Base-by-base conservation (phyloP, 2,888 invertebrate genomes). In the Protophormia terraenovae region DNA sequence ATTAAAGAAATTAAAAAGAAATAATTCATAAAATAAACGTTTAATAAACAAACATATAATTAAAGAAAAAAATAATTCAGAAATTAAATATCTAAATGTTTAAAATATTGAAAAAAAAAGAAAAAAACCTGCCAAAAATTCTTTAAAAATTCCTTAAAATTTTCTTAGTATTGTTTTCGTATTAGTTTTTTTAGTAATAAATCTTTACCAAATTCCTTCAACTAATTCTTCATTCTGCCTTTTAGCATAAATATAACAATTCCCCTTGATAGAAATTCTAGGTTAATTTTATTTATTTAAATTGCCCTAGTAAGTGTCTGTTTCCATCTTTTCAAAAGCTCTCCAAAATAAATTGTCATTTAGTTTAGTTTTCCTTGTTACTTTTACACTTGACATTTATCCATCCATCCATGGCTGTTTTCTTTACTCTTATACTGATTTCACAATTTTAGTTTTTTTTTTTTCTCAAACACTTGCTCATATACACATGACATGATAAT, bases 301-400 rank as follows among this genome's bases (percentile, higher is more conserved):
- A 60, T 19, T 29, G 19, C 8, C n/a, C 7, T 12, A 72, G 19
- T 41, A 41, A 60, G 27, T 58, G 16, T 14, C 12, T 60, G 19
- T 75, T n/a, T n/a, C n/a, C n/a, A n/a, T 19, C 2, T 7, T 66
- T 22, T 27, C 45, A 64, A 72, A 80, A 41, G 38, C 55, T 73
- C 55, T 66, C 4, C 10, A 50, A 32, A 87, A 88, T 88, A 88
- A 89, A 89, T 88, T 90, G 89, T 86, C 89, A 88, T 90, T 90
- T 87, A 89, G 88, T 89, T 87, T 87, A 87, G 55, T 64, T 55
- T 55, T 64, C 38, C 55, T 73, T 73, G 72, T 66, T 73, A 66
- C 47, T 35, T 58, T 47, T 58, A 66, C 87, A 87, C 88, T 87
- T 88, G 90, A 89, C 89, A 90, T 89, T 87, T 86, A 88, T 87